A percentile compares a stretch with the other conserved stretches of the same genome.
These are phyloP conservation scores for Idaea straminata DNA, from an alignment of 2,888 invertebrate genomes.

Conservation along the genomic window DNA sequence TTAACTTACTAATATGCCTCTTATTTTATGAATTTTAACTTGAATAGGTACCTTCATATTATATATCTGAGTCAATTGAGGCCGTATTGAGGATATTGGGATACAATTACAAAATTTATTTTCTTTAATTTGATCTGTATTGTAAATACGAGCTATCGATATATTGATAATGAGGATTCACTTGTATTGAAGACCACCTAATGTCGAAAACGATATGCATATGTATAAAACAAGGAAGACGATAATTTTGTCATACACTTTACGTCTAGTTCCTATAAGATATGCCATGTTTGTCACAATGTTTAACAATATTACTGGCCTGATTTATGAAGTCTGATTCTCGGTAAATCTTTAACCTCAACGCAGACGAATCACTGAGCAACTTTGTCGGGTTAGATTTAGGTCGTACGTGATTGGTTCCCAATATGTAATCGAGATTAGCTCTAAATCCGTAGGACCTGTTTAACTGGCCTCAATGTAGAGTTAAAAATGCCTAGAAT, in stretches of 20 bases:
- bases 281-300: neutral
- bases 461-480: conserved; percentile 46
- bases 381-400: conserved; percentile 50
- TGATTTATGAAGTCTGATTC: neutral
- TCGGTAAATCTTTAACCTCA: conserved; percentile 16
- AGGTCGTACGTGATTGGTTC: conserved; percentile 61
- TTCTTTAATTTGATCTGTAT: neutral
- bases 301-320: conserved; percentile 1
- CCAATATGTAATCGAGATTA: conserved; percentile 42
- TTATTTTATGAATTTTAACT: neutral
- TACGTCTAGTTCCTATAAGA: neutral
- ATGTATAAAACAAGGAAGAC: neutral
- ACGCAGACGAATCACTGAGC: conserved; percentile 40
- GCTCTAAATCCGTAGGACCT: conserved; percentile 45
- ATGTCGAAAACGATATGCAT: neutral
- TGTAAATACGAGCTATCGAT: neutral
- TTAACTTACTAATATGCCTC: neutral
- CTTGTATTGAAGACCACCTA: neutral
- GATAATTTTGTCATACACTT: neutral
- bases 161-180: neutral
- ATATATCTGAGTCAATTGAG: neutral
- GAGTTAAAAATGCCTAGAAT: conserved; percentile 24
- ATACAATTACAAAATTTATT: neutral
- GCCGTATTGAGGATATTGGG: neutral
- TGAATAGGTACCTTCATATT: neutral